These are phyloP conservation scores for Xylophagus ater DNA, from an alignment of 2,888 invertebrate genomes.

Conservation along the genomic window DNA sequence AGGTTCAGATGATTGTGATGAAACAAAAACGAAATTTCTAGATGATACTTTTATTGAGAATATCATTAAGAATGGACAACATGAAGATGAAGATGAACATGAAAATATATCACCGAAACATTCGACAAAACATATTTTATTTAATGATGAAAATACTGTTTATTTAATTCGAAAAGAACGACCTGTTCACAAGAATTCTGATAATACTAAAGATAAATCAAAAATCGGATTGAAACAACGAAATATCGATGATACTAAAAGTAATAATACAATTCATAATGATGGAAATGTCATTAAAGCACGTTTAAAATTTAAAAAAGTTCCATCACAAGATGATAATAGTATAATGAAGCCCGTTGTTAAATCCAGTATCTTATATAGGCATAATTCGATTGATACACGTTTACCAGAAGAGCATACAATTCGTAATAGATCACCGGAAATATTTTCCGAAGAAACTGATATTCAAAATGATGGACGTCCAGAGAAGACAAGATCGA, in stretches of 20 bases:
- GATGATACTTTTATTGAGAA: constrained; percentile 27
- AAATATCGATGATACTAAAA: constrained; percentile 12
- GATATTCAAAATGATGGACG: constrained; percentile 1
- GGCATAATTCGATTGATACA: constrained; percentile 14
- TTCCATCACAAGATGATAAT: constrained; percentile 13
- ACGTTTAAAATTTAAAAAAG: constrained; percentile 15
- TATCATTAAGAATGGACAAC: constrained; percentile 19
- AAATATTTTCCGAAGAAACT: constrained; percentile 16
- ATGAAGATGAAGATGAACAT: neutral
- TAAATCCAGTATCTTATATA: constrained; percentile 16
- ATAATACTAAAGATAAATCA: constrained; percentile 2
- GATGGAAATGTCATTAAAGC: constrained; percentile 14
- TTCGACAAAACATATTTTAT: constrained; percentile 31
- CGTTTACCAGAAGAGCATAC: constrained; percentile 9
- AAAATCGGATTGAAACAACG: constrained; percentile 1
- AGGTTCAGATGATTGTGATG: too few species aligned
- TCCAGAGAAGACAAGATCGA: constrained; percentile 16
- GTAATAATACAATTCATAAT: constrained; percentile 12
- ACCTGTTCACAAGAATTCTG: constrained; percentile 23
- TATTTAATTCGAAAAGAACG: constrained; percentile 37
- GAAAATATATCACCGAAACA: constrained; percentile 9
- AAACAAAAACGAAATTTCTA: constrained; percentile 24
- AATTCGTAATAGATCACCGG: constrained; percentile 6
- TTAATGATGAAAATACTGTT: constrained; percentile 37
- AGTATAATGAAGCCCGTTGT: constrained; percentile 5